Conservation (phyloP, 2,113 vertebrate genomes). For the Speoplatyrhinus poulsoni region DNA sequence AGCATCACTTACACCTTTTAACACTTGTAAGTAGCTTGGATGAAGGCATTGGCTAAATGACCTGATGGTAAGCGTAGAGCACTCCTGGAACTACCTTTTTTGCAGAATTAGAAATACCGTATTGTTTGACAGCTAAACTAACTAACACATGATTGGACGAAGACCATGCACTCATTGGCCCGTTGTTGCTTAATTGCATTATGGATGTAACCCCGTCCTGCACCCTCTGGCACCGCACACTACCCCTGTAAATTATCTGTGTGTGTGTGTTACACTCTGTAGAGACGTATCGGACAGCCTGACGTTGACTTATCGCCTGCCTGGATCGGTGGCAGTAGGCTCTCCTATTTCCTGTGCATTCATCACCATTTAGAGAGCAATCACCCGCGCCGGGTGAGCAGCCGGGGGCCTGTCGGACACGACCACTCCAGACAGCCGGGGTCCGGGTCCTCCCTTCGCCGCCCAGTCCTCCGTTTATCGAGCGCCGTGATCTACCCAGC, state of each 20-base stretch:
- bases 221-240: too few relatives aligned
- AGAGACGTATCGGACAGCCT: background rate
- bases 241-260: background rate
- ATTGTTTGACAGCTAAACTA: too few relatives aligned
- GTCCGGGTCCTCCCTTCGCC: slow-evolving; percentile 54
- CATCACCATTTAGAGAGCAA: slow-evolving; percentile 59
- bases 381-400: slow-evolving; percentile 58
- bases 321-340: slow-evolving; percentile 36
- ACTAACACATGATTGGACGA: too few relatives aligned
- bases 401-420: slow-evolving; percentile 47
- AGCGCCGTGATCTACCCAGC: slow-evolving; percentile 74
- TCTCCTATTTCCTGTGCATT: slow-evolving; percentile 40
- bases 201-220: too few relatives aligned
- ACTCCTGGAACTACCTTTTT: too few relatives aligned
- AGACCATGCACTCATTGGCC: too few relatives aligned
- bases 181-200: too few relatives aligned
- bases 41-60: too few relatives aligned
- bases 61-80: too few relatives aligned
- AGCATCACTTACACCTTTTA: too few relatives aligned
- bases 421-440: slow-evolving; percentile 17
- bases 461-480: slow-evolving; percentile 57
- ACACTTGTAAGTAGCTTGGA: too few relatives aligned
- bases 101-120: too few relatives aligned
- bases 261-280: slow-evolving; percentile 4
- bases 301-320: slow-evolving; percentile 43